Percentiles rank a stretch among this genome's conserved stretches.
phyloP scores from a whole-genome alignment of 2,888 invertebrate species.

The Agonopterix heracliana region DNA sequence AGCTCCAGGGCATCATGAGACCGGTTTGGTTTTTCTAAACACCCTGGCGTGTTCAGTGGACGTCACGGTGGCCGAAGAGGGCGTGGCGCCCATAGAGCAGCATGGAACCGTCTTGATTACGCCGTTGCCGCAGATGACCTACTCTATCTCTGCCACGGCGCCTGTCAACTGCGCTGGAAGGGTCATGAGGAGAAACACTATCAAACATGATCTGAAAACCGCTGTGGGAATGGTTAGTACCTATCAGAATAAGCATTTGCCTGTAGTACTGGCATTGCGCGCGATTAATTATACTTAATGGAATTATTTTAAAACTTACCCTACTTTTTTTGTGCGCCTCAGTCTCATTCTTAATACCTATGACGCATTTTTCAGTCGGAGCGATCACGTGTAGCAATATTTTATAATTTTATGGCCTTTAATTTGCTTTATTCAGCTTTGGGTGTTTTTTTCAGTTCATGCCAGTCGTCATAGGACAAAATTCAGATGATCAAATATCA shows the following conservation, averaged over 20 bases:
- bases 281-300: too few species aligned
- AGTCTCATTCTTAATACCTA: too few species aligned
- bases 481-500: slow-evolving; percentile 62
- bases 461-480: slow-evolving; percentile 61
- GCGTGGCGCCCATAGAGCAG: slow-evolving; percentile 43
- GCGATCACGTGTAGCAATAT: too few species aligned
- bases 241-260: background rate
- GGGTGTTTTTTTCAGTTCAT: slow-evolving; percentile 49
- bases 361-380: too few species aligned
- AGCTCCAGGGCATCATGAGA: slow-evolving; percentile 49
- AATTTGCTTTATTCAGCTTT: too few species aligned
- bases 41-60: slow-evolving; percentile 77
- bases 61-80: slow-evolving; percentile 42
- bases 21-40: slow-evolving; percentile 79
- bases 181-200: slow-evolving; percentile 35
- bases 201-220: slow-evolving; percentile 38
- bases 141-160: slow-evolving; percentile 34
- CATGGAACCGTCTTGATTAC: slow-evolving; percentile 57
- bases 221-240: slow-evolving; percentile 47
- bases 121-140: slow-evolving; percentile 42
- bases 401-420: too few species aligned
- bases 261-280: too few species aligned
- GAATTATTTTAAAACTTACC: too few species aligned
- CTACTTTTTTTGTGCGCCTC: too few species aligned
- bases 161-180: slow-evolving; percentile 50